Evolutionary conservation across 2,797 vertebrate genomes (phyloP), one percentile per base, ranked within the genome.

Genomic region (Hyperoplus lanceolatus): DNA sequence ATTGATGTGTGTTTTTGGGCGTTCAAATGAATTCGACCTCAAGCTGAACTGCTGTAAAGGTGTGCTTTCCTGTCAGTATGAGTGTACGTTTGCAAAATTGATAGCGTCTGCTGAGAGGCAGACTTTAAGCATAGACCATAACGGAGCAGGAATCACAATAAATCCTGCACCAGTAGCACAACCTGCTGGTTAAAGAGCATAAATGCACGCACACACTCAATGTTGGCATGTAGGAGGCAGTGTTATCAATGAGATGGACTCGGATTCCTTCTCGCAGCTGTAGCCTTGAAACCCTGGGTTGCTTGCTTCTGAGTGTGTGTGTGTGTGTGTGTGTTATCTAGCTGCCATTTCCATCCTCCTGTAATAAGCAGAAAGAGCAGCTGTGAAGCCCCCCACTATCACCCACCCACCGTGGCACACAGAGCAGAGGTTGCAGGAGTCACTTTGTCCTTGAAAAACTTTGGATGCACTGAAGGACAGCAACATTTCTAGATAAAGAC

Each of bases 401-500:
- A 68, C 39, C 13, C 49, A 49, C 85, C 83, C 82, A 86, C 81
- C 64, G 70, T 74, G 73, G 66, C 79, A 79, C 70, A 55, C 68
- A 76, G 72, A 80, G 82, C 75, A 80, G 83, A 89, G 89, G 86
- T 89, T 76, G 71, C 61, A 59, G 21, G 86, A 88, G 91, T 94
- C 88, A 85, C 72, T 83, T 79, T 89, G 92, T 94, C 93, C 94
- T 95, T 95, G 92, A 93, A 87, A 79, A 79, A 80, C 84, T 84
- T 84, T 79, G 87, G 86, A 87, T 88, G 80, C 87, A 55, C 83
- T 76, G 80, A 95, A 95, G 84, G 87, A 91, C 87, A 75, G 45
- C 72, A 56, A 39, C 73, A 60, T 82, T 85, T 75, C 73, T 59
- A 76, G 84, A 82, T 88, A 81, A 84, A 74, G 75, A 71, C 18